Base-by-base conservation (phyloP, 2,113 vertebrate species). In the Guaruba guarouba region DNA sequence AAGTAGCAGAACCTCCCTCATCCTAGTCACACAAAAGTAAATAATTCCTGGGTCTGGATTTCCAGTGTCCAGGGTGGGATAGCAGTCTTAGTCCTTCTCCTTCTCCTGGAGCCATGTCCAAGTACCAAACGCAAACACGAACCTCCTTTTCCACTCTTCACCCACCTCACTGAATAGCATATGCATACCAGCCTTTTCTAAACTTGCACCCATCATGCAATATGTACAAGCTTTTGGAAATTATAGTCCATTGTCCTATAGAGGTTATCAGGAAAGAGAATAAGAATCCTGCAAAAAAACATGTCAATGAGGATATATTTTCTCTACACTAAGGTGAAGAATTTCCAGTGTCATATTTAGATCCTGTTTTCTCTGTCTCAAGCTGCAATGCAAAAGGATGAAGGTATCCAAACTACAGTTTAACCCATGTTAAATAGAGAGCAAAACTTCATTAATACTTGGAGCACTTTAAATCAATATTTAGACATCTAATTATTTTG, bases 401-500 rank as follows among this genome's bases (percentile, higher is more conserved):
- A 88, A 86, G 33, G 33, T 77, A 49, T 59, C 86, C 90, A 96
- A 92, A 92, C 25, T 46, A 75, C 75, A 95, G 63, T 93, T 91
- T 95, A 97, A 96, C 68, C 84, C 61, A 29, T 92, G 91, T 92
- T 96, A 94, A 97, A 79, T 57, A 87, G 87, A 88, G 33, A 97
- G 90, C 81, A 97, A 97, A 98, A 95, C 96, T 97, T 96, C 91
- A 95, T 97, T 98, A 98, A 95, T 96, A 98, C 89, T 93, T 95
- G 83, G 87, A 98, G 85, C 59, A 97, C 71, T 97, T 98, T 93
- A 98, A 97, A 98, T 98, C 93, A 98, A 98, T 98, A 98, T 98
- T 98, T 98, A 98, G 97, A 97, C 93, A 96, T 97, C 97, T 97
- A 97, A 98, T 98, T 96, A 97, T 97, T 98, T 97, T 98, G 78